A percentile compares a stretch with the other conserved stretches of the same genome.
These are phyloP conservation scores for Homarus americanus DNA, from an alignment of 1,140 invertebrate genomes.

Conservation along the genomic window DNA sequence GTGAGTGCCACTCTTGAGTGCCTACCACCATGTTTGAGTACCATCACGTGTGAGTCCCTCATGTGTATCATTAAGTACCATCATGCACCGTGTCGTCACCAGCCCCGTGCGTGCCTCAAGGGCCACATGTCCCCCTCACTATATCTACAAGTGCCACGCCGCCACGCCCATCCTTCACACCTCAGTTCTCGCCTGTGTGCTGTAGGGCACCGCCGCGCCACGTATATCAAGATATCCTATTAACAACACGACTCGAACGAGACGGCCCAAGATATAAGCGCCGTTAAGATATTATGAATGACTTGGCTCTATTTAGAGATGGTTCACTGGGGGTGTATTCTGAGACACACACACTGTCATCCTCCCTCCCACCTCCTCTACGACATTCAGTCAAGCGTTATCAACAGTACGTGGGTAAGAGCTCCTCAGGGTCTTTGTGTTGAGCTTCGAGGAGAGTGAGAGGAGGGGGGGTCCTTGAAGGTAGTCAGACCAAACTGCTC, in stretches of 20 bases:
- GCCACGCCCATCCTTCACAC: slow-evolving; percentile 1
- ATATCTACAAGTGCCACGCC: background rate
- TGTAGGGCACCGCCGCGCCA: background rate
- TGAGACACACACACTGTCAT: too few relatives aligned
- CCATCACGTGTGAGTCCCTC: too few relatives aligned
- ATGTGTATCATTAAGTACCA: too few relatives aligned
- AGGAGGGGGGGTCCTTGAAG: too few relatives aligned
- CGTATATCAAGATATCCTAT: slow-evolving; percentile 34
- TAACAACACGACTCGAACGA: slow-evolving; percentile 35
- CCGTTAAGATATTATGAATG: slow-evolving; percentile 29
- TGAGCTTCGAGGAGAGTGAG: background rate
- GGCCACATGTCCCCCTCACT: background rate
- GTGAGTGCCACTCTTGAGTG: too few relatives aligned
- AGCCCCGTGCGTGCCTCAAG: background rate
- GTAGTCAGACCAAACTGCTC: too few relatives aligned
- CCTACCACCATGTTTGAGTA: too few relatives aligned
- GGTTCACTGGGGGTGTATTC: too few relatives aligned
- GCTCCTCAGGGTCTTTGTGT: too few relatives aligned
- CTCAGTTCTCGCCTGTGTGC: background rate
- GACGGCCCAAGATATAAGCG: slow-evolving; percentile 12
- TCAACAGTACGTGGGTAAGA: too few relatives aligned
- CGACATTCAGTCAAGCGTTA: too few relatives aligned
- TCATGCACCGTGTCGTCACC: background rate
- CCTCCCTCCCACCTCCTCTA: too few relatives aligned
- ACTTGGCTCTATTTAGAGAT: slow-evolving; percentile 4